Evolutionary conservation across 2,888 invertebrate genomes (phyloP).

Genomic region (Apotomis capreana): DNA sequence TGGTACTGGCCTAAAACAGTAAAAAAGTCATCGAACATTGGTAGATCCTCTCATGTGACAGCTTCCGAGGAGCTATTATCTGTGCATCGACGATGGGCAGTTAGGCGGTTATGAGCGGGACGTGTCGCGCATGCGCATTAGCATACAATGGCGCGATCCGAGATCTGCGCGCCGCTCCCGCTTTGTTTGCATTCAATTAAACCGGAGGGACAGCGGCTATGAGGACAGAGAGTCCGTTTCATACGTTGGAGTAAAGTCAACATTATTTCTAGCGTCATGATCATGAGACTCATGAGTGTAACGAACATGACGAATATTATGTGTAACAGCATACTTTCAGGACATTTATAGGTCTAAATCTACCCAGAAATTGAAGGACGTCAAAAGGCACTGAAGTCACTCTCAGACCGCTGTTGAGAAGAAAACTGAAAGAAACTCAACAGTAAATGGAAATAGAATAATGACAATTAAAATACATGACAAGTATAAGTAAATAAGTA

Average conservation of each 20-base stretch:
- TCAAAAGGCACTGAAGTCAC: no score
- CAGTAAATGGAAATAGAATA: no score
- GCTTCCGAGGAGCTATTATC: conserved; percentile 34
- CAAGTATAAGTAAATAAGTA: no score
- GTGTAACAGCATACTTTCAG: no score
- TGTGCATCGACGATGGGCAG: conserved; percentile 33
- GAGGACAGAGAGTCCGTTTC: conserved; percentile 16
- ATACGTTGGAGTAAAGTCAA: not conserved
- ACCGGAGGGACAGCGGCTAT: conserved; percentile 7
- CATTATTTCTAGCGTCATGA: not conserved
- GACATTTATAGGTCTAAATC: no score
- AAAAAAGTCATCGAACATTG: conserved; percentile 12
- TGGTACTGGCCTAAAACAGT: not conserved
- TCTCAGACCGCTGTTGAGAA: no score
- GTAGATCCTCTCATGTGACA: conserved; percentile 23
- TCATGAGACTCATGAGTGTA: no score
- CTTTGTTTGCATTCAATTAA: conserved; percentile 41
- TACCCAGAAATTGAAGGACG: no score
- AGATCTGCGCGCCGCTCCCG: conserved; percentile 30
- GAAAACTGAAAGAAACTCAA: no score
- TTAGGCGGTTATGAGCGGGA: conserved; percentile 38
- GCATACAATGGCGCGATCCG: conserved; percentile 39
- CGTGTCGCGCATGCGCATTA: conserved; percentile 34
- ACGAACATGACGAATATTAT: no score
- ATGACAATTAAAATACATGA: no score